Base-by-base conservation (phyloP, 2,113 vertebrate species). In the Syngnathoides biaculeatus region DNA sequence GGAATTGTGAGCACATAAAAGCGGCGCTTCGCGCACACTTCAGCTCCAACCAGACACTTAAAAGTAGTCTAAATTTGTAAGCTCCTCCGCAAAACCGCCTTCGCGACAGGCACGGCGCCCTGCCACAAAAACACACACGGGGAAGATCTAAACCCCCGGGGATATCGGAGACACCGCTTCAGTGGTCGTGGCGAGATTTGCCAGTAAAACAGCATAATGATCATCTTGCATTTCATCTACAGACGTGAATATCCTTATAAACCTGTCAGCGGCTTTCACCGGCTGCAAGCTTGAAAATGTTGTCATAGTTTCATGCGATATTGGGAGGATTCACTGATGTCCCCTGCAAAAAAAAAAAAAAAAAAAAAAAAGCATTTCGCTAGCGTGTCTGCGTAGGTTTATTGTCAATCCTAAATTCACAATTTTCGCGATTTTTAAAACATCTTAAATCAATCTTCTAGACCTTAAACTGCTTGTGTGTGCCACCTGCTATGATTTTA, bases 21-120 rank as follows among this genome's bases (percentile, higher is more conserved):
- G 64, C 26, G 68, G 13, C 17, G n/a, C 59, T 62, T 62, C 14
- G 53, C 63, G 27, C 67, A 67, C 74, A 72, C 40, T 71, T 77
- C 62, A 65, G 73, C 65, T 69, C 47, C 67, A 65, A 78, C 64
- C 8, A 71, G 67, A 39, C 66, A 78, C 78, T 87, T 79, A 72
- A 86, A 86, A 80, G 65, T 57, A 77, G 74, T 68, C 77, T 77
- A 69, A 75, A 80, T 79, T 71, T 69, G 68, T 69, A 71, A 56
- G 71, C 68, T 69, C 26, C 61, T 74, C 55, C 55, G 42, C 66
- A 35, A n/a, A n/a, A 56, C 58, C 48, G 64, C 48, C 56, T 74
- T 81, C 59, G 66, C 52, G 67, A 67, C 38, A n/a, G 43, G 45
- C 59, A 40, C 24, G 5, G 10, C 71, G 61, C 62, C 71, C 30